Evolutionary conservation across 2,797 vertebrate species (phyloP).

Genomic region (Rhincodon typus): DNA sequence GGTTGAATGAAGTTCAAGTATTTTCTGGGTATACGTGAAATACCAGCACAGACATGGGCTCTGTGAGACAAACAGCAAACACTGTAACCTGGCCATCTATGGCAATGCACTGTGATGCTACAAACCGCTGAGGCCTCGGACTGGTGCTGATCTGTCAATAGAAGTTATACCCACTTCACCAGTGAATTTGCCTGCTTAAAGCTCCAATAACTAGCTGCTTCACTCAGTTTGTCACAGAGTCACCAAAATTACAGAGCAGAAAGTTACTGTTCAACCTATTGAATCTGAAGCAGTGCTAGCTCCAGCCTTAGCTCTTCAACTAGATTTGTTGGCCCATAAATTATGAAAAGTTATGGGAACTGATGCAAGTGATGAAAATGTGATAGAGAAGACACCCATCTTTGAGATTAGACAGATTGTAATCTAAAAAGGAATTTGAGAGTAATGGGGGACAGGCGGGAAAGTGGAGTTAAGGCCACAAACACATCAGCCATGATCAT

Average conservation of each 20-base stretch:
- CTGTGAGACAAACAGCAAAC: not conserved
- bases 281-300: not conserved
- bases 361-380: not conserved
- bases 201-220: not conserved
- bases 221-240: not conserved
- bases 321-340: not conserved
- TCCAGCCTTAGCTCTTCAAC: not conserved
- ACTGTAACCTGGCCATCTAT: not conserved
- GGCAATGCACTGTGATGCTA: not conserved
- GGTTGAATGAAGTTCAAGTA: not conserved
- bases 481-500: no score
- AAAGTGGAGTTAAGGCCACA: no score
- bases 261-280: not conserved
- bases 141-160: not conserved
- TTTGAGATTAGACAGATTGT: no score
- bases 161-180: not conserved
- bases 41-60: not conserved
- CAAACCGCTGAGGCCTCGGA: not conserved
- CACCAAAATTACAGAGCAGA: not conserved
- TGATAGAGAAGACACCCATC: no score
- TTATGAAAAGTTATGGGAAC: not conserved
- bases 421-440: no score
- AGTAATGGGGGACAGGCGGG: no score
- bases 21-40: not conserved
- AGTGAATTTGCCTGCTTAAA: not conserved